Evolutionary conservation across 2,113 vertebrate species (phyloP).

Genomic region (Pithys albifrons): DNA sequence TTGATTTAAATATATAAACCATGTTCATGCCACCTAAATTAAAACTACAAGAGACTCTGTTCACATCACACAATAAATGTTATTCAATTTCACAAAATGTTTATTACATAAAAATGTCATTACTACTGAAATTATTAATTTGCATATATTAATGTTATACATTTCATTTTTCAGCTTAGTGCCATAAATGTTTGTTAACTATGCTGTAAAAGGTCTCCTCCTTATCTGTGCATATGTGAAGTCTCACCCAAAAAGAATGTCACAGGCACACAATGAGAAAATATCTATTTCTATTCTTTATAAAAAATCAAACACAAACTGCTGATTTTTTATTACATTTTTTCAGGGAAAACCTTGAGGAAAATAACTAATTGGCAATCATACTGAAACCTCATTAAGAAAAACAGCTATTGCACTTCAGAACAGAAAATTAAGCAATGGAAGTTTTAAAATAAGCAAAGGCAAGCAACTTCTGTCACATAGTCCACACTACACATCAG

Average conservation of each 20-base stretch:
- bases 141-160: not conserved
- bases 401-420: not conserved
- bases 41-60: not conserved
- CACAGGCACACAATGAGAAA: not conserved
- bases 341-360: not conserved
- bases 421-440: not conserved
- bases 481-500: not conserved
- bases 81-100: not conserved
- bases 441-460: slow-evolving; percentile 24
- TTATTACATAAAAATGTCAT: not conserved
- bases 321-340: not conserved
- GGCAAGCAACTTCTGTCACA: not conserved
- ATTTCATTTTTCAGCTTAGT: not conserved
- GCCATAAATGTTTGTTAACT: not conserved
- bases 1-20: slow-evolving; percentile 1
- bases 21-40: not conserved
- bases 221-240: not conserved
- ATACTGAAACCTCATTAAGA: not conserved
- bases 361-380: not conserved
- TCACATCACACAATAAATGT: not conserved
- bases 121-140: not conserved
- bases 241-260: not conserved
- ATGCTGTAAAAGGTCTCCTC: not conserved
- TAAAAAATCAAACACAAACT: not conserved
- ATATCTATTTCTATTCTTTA: not conserved